Evolutionary conservation across 2,797 vertebrate genomes (phyloP).

Genomic region (Halcyon badia): DNA sequence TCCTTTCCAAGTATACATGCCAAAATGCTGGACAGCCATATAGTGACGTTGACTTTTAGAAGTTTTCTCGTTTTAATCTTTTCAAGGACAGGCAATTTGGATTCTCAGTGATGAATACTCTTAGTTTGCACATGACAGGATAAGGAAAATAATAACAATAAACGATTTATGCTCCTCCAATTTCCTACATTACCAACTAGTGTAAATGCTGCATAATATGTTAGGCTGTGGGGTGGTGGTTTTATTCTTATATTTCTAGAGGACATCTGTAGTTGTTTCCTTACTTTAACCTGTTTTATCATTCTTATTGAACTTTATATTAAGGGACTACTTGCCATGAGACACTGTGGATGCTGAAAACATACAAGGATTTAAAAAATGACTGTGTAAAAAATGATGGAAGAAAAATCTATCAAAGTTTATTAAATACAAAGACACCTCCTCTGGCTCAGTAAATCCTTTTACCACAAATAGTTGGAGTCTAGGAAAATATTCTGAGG

Average conservation of each 20-base stretch:
- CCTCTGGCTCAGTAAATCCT: background rate
- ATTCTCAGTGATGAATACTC: background rate
- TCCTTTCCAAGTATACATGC: background rate
- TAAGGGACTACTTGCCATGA: background rate
- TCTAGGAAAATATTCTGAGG: background rate
- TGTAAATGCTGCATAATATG: background rate
- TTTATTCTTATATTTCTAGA: background rate
- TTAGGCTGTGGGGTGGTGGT: background rate
- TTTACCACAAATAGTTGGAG: background rate
- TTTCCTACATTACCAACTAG: background rate
- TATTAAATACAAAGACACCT: background rate
- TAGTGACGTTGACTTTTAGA: background rate
- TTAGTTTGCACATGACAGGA: background rate
- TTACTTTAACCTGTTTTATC: background rate
- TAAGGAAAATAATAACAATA: background rate
- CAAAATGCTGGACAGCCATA: background rate
- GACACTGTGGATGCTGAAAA: background rate
- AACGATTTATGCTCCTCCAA: background rate
- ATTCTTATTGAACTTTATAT: background rate
- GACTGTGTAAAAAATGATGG: background rate
- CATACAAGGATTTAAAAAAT: background rate
- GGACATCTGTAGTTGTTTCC: background rate
- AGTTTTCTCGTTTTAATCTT: background rate
- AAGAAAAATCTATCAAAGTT: background rate
- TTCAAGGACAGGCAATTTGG: background rate